Evolutionary conservation across 2,113 vertebrate genomes (phyloP).

Genomic region (Mesitornis unicolor): DNA sequence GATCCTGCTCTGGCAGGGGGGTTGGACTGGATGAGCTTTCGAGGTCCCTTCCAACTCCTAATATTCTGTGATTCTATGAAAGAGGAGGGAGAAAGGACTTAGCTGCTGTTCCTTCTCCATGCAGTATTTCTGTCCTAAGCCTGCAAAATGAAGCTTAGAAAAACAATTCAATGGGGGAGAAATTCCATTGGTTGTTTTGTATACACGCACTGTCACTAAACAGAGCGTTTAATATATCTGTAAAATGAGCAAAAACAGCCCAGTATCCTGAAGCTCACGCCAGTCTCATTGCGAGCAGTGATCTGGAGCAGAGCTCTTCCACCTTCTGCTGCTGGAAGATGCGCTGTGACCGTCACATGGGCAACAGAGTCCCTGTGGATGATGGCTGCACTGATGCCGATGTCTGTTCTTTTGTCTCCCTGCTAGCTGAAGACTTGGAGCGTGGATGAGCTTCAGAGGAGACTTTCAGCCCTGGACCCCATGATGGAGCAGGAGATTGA

Average conservation of each 20-base stretch:
- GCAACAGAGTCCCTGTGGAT: background rate
- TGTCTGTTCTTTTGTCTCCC: background rate
- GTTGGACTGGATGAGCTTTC: no score
- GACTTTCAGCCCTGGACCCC: constrained; percentile 87
- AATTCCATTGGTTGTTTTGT: background rate
- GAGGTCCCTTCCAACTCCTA: no score
- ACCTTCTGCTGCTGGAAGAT: background rate
- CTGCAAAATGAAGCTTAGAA: background rate
- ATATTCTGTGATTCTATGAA: no score
- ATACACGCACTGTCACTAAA: background rate
- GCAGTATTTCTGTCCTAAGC: background rate
- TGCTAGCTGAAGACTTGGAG: constrained; percentile 86
- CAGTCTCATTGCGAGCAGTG: background rate
- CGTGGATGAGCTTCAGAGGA: constrained; percentile 85
- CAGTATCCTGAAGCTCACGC: background rate
- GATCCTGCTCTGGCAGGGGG: no score
- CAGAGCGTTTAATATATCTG: background rate
- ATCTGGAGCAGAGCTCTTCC: background rate
- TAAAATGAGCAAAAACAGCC: background rate
- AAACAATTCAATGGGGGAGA: background rate
- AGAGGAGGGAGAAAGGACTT: background rate
- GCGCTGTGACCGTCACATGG: rapidly evolving
- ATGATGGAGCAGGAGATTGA: constrained; percentile 98
- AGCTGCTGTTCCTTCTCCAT: background rate
- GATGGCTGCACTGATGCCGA: background rate